Evolutionary conservation across 2,888 invertebrate genomes (phyloP), one percentile per base, ranked within the genome.

Genomic region (Cryptus viduatorius): DNA sequence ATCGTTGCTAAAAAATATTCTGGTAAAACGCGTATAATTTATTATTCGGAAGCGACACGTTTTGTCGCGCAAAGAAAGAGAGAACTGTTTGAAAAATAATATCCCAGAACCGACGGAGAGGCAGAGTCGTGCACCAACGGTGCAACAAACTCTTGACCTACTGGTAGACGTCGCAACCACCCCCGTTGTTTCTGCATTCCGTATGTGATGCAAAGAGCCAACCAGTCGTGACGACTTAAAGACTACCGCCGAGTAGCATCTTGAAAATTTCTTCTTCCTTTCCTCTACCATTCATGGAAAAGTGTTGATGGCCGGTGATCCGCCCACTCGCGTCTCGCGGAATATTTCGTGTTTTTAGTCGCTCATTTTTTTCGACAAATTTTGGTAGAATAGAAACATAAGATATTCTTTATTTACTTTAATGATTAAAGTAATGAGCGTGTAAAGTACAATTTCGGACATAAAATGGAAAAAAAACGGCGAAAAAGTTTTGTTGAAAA

Each of bases 101-200:
- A 48, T 75, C 12, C 16, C 19, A 14, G 29, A 37, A 29, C n/a
- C 50, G 4, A 24, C 37, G 50, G 37, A n/a, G 37, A 59, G 67
- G 7, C 59, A 37, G 16, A 68, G 59, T 42, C 14, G 59, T 24
- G 61, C 37, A 48, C 10, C 29, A 61, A 56, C 59, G 77, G 77
- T 83, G 83, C 59, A 72, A 80, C 75, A 83, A 76, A 72, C 83
- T 77, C 83, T 83, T 83, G 83, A 83, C 80, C 83, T 83, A 80
- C 80, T 83, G 72, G 65, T 72, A 37, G 50, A 61, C 67, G 76
- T 69, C 71, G 29, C 42, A 69, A 71, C 75, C 61, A 69, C 59
- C 59, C 37, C 50, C 71, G 68, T 61, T 67, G 72, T 79, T 24
- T 16, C 68, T 75, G 69, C 56, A 71, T 76, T 76, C 53, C 65